A percentile compares a stretch with the other conserved stretches of the same genome.
Conservation (phyloP, 2,113 vertebrate species). For the Cheirogaleus medius region DNA sequence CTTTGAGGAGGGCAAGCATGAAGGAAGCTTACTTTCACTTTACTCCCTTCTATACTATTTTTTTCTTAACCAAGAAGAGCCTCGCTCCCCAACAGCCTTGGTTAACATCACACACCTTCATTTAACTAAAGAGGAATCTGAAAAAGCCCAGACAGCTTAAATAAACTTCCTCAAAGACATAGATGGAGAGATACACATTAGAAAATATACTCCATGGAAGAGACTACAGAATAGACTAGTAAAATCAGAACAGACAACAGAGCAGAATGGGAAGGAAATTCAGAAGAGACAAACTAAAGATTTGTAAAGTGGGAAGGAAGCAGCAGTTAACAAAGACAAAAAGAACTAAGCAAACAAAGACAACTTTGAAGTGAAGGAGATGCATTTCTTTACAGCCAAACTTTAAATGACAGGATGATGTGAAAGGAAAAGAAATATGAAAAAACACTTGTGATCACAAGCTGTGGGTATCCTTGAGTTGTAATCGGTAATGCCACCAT, state of each 20-base stretch:
- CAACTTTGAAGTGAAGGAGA: conserved; percentile 21
- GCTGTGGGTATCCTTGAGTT: neutral
- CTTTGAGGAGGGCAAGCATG: neutral
- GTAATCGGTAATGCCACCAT: neutral
- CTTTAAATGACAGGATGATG: neutral
- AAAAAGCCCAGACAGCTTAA: neutral
- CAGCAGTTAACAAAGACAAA: neutral
- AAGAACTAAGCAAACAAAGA: conserved; percentile 31
- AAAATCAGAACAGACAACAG: neutral
- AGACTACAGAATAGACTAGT: neutral
- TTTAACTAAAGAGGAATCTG: neutral
- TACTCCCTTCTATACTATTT: neutral
- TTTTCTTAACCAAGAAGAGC: neutral
- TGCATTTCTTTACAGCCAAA: neutral
- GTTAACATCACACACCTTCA: conserved; percentile 15
- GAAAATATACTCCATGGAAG: neutral
- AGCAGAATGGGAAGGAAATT: conserved; percentile 52
- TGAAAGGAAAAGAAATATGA: neutral
- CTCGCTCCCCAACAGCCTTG: neutral
- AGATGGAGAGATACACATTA: neutral
- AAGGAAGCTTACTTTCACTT: conserved; percentile 61
- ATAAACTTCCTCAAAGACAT: conserved; percentile 18
- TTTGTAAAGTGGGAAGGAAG: conserved; percentile 49
- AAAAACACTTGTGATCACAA: neutral
- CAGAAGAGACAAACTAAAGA: conserved; percentile 32